phyloP scores from a whole-genome alignment of 2,113 vertebrate species.

The Pituophis catenifer region DNA sequence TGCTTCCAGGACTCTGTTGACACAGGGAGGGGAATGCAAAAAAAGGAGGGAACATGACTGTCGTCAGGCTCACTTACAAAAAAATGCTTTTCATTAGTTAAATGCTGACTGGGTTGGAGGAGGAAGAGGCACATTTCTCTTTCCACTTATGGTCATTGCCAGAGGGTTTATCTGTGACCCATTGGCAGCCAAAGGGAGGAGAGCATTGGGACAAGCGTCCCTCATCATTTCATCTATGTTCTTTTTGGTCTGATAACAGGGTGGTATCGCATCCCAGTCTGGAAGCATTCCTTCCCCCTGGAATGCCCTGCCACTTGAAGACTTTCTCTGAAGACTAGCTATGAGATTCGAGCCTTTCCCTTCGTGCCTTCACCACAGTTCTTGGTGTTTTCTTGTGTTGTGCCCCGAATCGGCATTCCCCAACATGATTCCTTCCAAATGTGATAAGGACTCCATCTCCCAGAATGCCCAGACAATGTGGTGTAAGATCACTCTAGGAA shows the following conservation, averaged over 20 bases:
- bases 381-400: not conserved
- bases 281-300: not conserved
- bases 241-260: not conserved
- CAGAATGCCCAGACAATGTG: not conserved
- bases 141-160: not conserved
- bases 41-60: not conserved
- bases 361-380: not conserved
- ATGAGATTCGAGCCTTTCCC: not conserved
- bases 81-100: not conserved
- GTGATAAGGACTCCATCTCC: not conserved
- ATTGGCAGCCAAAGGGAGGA: not conserved
- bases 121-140: not conserved
- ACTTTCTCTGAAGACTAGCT: not conserved
- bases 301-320: not conserved
- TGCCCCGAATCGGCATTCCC: not conserved
- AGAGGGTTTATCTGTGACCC: not conserved
- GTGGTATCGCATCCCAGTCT: not conserved
- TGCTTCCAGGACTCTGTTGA: not conserved
- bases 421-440: not conserved
- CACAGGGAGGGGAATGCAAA: too few species aligned
- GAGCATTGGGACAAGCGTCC: not conserved
- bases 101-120: not conserved
- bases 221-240: not conserved
- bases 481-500: not conserved
- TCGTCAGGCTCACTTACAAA: not conserved